phyloP scores from a whole-genome alignment of 2,797 vertebrate species.

The Geotrypetes seraphini region DNA sequence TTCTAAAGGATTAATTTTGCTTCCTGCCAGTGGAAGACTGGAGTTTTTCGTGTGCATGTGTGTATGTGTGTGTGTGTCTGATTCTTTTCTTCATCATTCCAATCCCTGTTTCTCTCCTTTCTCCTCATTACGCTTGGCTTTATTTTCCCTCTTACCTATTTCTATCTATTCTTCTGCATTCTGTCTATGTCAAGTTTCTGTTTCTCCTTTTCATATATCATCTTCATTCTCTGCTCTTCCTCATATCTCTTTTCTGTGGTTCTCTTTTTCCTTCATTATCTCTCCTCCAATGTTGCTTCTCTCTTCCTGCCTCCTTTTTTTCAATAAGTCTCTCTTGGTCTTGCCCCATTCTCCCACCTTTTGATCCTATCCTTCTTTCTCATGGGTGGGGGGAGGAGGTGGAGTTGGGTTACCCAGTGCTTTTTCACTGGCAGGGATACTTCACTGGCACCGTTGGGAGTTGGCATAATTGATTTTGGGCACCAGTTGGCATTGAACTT shows the following conservation, averaged over 20 bases:
- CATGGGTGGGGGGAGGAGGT: too few relatives aligned
- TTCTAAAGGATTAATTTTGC: too few relatives aligned
- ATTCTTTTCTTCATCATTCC: too few relatives aligned
- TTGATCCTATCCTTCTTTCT: not conserved
- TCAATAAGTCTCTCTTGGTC: not conserved
- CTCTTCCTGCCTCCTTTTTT: not conserved
- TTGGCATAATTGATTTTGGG: constrained; percentile 25
- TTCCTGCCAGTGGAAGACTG: too few relatives aligned
- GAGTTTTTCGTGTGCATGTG: too few relatives aligned
- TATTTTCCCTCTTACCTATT: not conserved
- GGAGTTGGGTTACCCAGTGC: not conserved
- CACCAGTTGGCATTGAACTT: constrained; percentile 3
- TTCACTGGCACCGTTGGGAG: constrained; percentile 22
- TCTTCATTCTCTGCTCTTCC: too few relatives aligned
- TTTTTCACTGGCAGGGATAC: constrained; percentile 21
- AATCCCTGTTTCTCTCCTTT: too few relatives aligned
- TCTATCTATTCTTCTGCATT: not conserved
- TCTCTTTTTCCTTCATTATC: not conserved
- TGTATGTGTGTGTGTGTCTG: too few relatives aligned
- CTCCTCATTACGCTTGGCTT: too few relatives aligned
- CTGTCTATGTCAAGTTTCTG: not conserved
- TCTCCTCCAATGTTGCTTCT: not conserved
- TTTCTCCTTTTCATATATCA: not conserved
- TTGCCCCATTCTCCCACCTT: not conserved
- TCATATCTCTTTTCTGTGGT: not conserved